Base-by-base conservation (phyloP, 2,113 vertebrate species). In the Calidris pygmaea region DNA sequence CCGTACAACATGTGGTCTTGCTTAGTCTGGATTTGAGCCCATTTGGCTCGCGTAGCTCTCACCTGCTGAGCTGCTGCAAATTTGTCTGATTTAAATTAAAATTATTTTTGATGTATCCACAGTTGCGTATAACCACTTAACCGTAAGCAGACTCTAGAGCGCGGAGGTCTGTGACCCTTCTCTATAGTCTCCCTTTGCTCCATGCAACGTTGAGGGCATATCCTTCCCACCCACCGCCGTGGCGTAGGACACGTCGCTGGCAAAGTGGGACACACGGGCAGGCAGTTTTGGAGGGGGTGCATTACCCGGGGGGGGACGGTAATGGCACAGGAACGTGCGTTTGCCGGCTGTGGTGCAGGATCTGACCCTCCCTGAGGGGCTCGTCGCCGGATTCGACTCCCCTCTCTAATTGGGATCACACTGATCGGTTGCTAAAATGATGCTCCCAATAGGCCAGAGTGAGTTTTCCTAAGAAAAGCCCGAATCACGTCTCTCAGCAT, bases 261-360 rank as follows among this genome's bases (percentile, higher is more conserved):
- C 0, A 0, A 71, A 81, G 47, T 0, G 0, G 37, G 41, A 22
- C 45, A 19, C 0, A 0, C 0, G 1, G 35, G 29, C 45, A 29
- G n/a, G 63, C 1, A 7, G 30, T 23, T 55, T 59, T 87, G 52
- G 10, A 29, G 0, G 4, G 26, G 4, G 6, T 15, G 7, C 8
- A 3, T 26, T 43, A 14, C 23, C 16, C 24, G 43, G 18, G 72
- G 37, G 37, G 29, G 66, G 62, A 68, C 23, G 60, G 27, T 34
- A 47, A 60, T 12, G 26, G 43, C 13, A 76, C 30, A 24, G 27
- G 34, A 47, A 71, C 34, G 12, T 26, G n/a, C 43, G 41, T 67
- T 90, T 95, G 41, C 50, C 50, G 83, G 37, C 52, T 67, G 23
- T n/a, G 21, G 19, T 75, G 53, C 4, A 6, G 66, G 43, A 96